Base-by-base conservation (phyloP, 2,113 vertebrate genomes). In the Vimba vimba region DNA sequence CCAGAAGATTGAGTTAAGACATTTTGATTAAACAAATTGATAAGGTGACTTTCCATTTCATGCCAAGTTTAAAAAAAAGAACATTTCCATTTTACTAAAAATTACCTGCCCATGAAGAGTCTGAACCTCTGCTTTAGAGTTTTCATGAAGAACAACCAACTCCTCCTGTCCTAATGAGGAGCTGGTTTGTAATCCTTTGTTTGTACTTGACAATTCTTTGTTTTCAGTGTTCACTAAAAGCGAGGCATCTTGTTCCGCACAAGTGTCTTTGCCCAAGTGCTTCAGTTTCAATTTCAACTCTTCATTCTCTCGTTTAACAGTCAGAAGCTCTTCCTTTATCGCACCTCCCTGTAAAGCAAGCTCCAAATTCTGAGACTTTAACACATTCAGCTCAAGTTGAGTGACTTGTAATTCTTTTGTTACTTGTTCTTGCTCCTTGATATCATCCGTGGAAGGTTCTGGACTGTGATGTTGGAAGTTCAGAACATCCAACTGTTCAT, bases 301-400 rank as follows among this genome's bases (percentile, higher is more conserved):
- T 66, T 88, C 69, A 50, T 93, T 93, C 80, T 94, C 90, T 74
- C 9, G 59, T 55, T 30, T 89, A 57, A 92, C 81, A 66, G 81
- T 57, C 3, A 88, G 85, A 12, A 91, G 87, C 21, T 93, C 89
- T 82, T 89, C 84, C 43, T 45, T 59, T 2, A 84, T 81, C 13
- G 81, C 57, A 52, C 57, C 81, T 21, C 84, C 71, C 36, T 87
- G 62, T 39, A 66, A 64, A 59, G 62, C 30, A 45, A 88, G 82
- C 36, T 79, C 64, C 21, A 50, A 55, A 73, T 87, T 74, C 57
- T 84, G 86, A 39, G 81, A 50, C 36, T 73, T 86, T 6, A 76
- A 13, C n/a, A 47, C 59, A 1, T 55, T 33, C 10, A 89, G 66
- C 36, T 85, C 82, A n/a, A 66, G 69, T 12, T 88, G 83, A 73